Evolutionary conservation across 53 echinoderm and acorn worm species (phyloP), one percentile per base, ranked within the genome.

Genomic region (Pentamera pediparva): DNA sequence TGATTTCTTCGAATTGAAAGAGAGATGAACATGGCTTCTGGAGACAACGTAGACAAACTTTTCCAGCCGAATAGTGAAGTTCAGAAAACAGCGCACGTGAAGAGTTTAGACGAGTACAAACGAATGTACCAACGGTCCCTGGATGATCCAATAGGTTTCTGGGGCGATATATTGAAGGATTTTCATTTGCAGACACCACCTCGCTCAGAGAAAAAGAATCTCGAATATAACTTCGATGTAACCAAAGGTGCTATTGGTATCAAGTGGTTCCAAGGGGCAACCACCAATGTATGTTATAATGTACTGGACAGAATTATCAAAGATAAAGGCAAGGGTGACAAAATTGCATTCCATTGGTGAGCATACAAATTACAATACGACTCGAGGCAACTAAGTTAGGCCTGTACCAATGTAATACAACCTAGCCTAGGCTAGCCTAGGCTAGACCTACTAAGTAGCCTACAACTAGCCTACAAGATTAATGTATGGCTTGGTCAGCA

Each of bases 261-360:
- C 11, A 91, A 96, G 72, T 96, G 96, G 96, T 83, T 96, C 58
- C 85, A 96, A 56, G 96, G 91, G 0, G 96, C 90, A 3, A 87
- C 76, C 9, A 96, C 96, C 2, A 96, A 96, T 73, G 87, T 96
- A 35, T 96, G 96, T 75, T 96, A 96, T 65, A 96, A 96, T 79
- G 96, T 96, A 26, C 70, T 96, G 49, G 96, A 96, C 59, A 84
- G 96, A 32, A 82, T 91, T 59, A 87, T 96, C 13, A 80, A 89
- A 65, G 88, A 78, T 11, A 76, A 77, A 34, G 96, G 96, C 39
- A 76, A 84, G 21, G 91, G 91, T 3, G 86, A 96, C 74, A 88
- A 85, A n/a, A 78, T 96, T 80, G 87, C 85, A 21, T 96, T 96
- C 53, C 88, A 83, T 71, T 96, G 96, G 96, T 96, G 80, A 74